phyloP scores from a whole-genome alignment of 2,113 vertebrate genomes.

The Felis chaus region DNA sequence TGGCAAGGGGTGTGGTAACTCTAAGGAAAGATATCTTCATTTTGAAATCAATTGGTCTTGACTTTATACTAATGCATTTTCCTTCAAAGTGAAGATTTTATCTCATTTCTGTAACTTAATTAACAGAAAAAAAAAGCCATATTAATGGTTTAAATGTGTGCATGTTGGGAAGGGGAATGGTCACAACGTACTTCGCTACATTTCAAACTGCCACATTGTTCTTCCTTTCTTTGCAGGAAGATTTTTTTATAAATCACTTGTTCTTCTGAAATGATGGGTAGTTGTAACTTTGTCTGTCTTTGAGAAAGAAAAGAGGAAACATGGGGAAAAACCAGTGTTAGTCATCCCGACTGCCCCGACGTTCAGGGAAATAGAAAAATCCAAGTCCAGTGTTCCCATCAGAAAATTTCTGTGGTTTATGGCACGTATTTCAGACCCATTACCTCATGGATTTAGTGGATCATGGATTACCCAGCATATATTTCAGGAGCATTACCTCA shows the following conservation, averaged over 20 bases:
- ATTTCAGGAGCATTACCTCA: conserved; percentile 61
- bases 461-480: conserved; percentile 33
- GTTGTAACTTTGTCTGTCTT: background rate
- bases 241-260: background rate
- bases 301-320: background rate
- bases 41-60: background rate
- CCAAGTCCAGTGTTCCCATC: background rate
- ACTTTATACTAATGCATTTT: background rate
- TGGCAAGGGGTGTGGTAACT: background rate
- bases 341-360: background rate
- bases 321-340: background rate
- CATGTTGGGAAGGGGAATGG: background rate
- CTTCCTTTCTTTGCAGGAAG: background rate
- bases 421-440: conserved; percentile 30
- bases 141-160: background rate
- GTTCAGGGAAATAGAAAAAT: background rate
- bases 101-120: background rate
- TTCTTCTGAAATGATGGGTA: background rate
- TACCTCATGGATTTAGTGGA: conserved; percentile 47
- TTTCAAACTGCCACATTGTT: background rate
- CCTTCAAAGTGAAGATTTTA: background rate
- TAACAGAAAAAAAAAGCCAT: background rate
- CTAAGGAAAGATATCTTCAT: background rate
- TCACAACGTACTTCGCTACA: background rate
- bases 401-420: conserved; percentile 42